phyloP scores from a whole-genome alignment of 2,113 vertebrate genomes.

The Anhinga anhinga region DNA sequence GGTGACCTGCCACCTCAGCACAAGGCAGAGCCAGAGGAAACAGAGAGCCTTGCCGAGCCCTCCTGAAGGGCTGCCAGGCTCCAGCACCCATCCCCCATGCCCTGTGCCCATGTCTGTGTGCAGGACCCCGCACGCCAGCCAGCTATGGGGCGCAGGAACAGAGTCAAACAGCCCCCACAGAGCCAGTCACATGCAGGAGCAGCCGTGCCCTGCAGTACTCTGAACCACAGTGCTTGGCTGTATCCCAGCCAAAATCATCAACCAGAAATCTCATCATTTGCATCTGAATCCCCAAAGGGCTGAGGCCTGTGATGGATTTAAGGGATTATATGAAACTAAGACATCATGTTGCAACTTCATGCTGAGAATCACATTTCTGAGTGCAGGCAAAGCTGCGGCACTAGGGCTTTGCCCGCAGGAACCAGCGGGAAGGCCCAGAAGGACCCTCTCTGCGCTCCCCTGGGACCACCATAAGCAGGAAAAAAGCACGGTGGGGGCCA shows the following conservation, averaged over 20 bases:
- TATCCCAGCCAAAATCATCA: constrained; percentile 64
- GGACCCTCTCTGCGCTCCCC: not conserved
- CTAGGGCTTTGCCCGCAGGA: not conserved
- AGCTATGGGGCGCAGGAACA: not conserved
- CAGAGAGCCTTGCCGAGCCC: not conserved
- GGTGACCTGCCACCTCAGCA: not conserved
- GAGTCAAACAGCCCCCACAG: not conserved
- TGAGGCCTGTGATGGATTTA: constrained; percentile 69
- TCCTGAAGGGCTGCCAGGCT: not conserved
- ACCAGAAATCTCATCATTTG: constrained; percentile 65
- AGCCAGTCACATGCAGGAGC: not conserved
- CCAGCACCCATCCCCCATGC: not conserved
- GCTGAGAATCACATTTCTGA: constrained; percentile 66
- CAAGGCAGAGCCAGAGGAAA: not conserved
- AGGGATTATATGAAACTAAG: constrained; percentile 68
- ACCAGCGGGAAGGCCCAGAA: not conserved
- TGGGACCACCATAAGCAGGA: rapidly evolving
- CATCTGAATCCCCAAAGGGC: constrained; percentile 63
- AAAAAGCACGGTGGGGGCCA: not conserved
- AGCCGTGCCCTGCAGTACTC: constrained; percentile 25
- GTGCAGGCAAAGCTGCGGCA: not conserved
- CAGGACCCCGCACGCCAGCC: not conserved
- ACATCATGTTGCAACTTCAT: constrained; percentile 71
- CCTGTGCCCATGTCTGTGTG: rapidly evolving
- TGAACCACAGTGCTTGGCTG: constrained; percentile 26